phyloP scores from a whole-genome alignment of 2,113 vertebrate genomes.

The Odocoileus virginianus region DNA sequence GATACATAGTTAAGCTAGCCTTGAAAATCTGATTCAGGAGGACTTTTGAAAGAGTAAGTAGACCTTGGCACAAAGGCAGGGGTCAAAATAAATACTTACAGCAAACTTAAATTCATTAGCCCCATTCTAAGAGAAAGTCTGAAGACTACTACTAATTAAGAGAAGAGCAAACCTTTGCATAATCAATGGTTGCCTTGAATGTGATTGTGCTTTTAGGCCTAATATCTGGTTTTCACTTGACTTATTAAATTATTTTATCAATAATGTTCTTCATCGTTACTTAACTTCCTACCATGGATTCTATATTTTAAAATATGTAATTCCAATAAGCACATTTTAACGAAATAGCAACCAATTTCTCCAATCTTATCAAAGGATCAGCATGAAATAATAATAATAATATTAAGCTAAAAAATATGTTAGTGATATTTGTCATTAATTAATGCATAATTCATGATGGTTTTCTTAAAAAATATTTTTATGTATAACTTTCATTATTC shows the following conservation, averaged over 20 bases:
- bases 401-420: neutral
- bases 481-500: neutral
- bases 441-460: neutral
- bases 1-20: neutral
- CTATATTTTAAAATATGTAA: neutral
- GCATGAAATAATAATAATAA: neutral
- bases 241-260: slow-evolving; percentile 10
- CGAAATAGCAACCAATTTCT: neutral
- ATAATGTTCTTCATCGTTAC: neutral
- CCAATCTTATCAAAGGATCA: neutral
- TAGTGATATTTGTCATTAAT: neutral
- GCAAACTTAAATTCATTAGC: neutral
- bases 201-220: neutral
- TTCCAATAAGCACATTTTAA: neutral
- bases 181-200: neutral
- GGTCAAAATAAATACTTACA: neutral
- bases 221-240: neutral
- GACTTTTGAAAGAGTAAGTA: neutral
- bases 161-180: neutral
- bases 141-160: neutral
- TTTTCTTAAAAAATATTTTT: slow-evolving; percentile 16
- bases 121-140: neutral
- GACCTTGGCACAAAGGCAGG: neutral
- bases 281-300: neutral
- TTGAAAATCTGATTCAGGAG: neutral